phyloP scores from a whole-genome alignment of 2,888 invertebrate genomes.

The Xestia sexstrigata region DNA sequence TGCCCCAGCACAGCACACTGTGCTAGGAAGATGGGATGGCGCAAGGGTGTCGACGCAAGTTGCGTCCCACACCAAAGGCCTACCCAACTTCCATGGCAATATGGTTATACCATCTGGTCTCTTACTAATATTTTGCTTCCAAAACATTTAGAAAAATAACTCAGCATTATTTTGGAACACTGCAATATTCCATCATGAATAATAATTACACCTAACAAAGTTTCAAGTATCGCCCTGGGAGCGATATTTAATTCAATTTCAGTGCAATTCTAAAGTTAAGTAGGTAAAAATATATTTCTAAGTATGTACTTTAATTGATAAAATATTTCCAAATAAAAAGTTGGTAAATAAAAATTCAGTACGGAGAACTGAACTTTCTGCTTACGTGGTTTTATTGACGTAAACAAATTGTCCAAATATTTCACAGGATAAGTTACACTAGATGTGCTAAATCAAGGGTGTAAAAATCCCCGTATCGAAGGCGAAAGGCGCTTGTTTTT shows the following conservation, averaged over 20 bases:
- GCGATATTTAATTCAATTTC: conserved; percentile 23
- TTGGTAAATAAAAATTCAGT: conserved; percentile 8
- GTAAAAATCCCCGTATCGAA: background rate
- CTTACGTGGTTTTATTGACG: conserved; percentile 38
- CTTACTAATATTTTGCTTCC: too few relatives aligned
- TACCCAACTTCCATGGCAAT: too few relatives aligned
- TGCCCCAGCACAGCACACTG: too few relatives aligned
- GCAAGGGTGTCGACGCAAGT: too few relatives aligned
- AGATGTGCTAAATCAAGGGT: conserved; percentile 1
- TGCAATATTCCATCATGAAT: background rate
- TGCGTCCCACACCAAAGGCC: too few relatives aligned
- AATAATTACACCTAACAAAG: conserved; percentile 9
- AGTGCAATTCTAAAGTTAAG: conserved; percentile 14
- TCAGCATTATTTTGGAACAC: background rate
- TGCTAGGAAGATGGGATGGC: too few relatives aligned
- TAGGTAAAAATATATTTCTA: conserved; percentile 10
- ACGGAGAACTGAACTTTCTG: background rate
- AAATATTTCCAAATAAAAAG: background rate
- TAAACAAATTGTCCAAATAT: conserved; percentile 34
- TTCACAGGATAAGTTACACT: conserved; percentile 1
- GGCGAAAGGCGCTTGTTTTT: background rate
- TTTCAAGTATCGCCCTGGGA: conserved; percentile 13
- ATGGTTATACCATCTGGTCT: too few relatives aligned
- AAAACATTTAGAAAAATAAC: background rate
- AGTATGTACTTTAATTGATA: background rate